These are phyloP conservation scores for Australoheros scitulus DNA, from an alignment of 2,113 vertebrate species.

Conservation along the genomic window DNA sequence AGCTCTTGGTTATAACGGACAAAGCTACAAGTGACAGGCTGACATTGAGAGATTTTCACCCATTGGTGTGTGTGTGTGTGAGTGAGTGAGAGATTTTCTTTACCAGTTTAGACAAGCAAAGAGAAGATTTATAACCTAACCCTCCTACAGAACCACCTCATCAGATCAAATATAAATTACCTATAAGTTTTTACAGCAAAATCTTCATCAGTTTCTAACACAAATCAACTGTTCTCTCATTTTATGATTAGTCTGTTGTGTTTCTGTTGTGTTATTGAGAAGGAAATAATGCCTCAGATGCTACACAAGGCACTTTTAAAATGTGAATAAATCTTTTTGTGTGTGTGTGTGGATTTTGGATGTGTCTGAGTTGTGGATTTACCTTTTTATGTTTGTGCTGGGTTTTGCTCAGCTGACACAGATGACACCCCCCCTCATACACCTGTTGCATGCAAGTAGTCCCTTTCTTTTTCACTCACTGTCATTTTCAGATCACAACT, in stretches of 20 bases:
- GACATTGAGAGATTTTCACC: background rate
- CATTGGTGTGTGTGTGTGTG: background rate
- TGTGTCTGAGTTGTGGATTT: constrained; percentile 20
- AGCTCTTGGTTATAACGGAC: background rate
- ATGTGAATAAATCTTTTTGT: background rate
- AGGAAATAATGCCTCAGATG: background rate
- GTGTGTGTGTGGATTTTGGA: constrained; percentile 29
- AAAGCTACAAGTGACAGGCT: background rate
- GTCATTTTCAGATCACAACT: background rate
- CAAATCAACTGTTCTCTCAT: background rate
- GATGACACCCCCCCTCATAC: constrained; percentile 65
- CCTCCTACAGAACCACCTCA: background rate
- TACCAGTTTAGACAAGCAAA: background rate
- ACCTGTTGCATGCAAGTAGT: constrained; percentile 76
- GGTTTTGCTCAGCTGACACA: constrained; percentile 70
- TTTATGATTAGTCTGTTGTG: background rate
- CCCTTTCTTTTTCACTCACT: constrained; percentile 32
- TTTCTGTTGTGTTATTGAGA: background rate
- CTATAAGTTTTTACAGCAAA: background rate
- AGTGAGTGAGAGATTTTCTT: background rate
- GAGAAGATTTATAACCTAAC: background rate
- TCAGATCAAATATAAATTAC: background rate
- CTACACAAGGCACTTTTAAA: constrained; percentile 46
- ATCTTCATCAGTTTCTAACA: background rate
- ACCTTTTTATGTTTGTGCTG: constrained; percentile 31